These are phyloP conservation scores for Drosophila atroscutellata DNA, from an alignment of 2,888 invertebrate species.

Conservation along the genomic window DNA sequence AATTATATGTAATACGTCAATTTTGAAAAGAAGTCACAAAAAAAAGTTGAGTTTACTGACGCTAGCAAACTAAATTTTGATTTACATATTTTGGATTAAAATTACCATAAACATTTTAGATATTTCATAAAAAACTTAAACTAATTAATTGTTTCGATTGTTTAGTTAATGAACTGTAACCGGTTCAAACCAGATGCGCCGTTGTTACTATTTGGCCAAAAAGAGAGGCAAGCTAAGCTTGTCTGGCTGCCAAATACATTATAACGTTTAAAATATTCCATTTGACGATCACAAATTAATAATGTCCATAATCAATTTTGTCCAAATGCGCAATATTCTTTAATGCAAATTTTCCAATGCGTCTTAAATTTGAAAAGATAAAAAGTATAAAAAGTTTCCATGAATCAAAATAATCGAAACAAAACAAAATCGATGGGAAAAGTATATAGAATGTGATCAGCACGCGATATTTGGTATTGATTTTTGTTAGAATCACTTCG, in stretches of 20 bases:
- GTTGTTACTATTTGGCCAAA: slow-evolving; percentile 21
- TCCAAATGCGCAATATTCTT: slow-evolving; percentile 17
- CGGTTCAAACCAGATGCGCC: slow-evolving; percentile 68
- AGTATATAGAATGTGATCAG: slow-evolving; percentile 21
- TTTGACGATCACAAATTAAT: slow-evolving; percentile 25
- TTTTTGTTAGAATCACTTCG: slow-evolving; percentile 20
- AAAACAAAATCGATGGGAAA: not conserved
- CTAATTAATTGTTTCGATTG: slow-evolving; percentile 62
- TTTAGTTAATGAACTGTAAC: slow-evolving; percentile 70
- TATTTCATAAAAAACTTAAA: slow-evolving; percentile 51
- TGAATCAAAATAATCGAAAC: slow-evolving; percentile 13
- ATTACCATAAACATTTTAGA: slow-evolving; percentile 45
- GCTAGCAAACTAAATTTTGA: slow-evolving; percentile 25
- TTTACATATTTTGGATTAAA: slow-evolving; percentile 13
- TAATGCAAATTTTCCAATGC: slow-evolving; percentile 30
- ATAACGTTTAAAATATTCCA: slow-evolving; percentile 39
- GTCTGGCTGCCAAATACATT: slow-evolving; percentile 36
- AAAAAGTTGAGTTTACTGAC: not conserved
- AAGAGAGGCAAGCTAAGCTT: slow-evolving; percentile 26
- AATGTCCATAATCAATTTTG: not conserved
- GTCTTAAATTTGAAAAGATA: not conserved
- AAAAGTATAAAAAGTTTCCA: not conserved
- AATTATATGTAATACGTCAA: not conserved
- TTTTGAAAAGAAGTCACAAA: not conserved
- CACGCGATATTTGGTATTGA: slow-evolving; percentile 41